Evolutionary conservation across 2,888 invertebrate genomes (phyloP).

Genomic region (Papilio protenor): DNA sequence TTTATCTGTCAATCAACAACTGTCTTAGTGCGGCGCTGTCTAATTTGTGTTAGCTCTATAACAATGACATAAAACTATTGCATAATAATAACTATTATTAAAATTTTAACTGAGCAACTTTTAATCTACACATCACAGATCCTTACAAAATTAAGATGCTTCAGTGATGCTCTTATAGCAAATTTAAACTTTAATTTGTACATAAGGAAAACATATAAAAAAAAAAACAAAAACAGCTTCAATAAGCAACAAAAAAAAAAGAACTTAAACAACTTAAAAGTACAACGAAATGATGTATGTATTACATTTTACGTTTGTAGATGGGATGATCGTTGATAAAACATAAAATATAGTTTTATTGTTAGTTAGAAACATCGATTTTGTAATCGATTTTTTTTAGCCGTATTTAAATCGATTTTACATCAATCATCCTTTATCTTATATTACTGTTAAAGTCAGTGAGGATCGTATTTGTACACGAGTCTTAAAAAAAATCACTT

Average conservation of each 20-base stretch:
- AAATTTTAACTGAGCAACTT: slow-evolving; percentile 78
- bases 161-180: slow-evolving; percentile 16
- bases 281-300: slow-evolving; percentile 68
- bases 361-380: background rate
- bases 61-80: slow-evolving; percentile 53
- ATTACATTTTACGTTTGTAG: slow-evolving; percentile 40
- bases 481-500: slow-evolving; percentile 45
- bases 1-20: background rate
- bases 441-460: background rate
- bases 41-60: slow-evolving; percentile 21
- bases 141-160: slow-evolving; percentile 42
- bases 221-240: slow-evolving; percentile 52
- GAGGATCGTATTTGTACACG: slow-evolving; percentile 58
- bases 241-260: slow-evolving; percentile 50
- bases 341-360: background rate
- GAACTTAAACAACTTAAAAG: slow-evolving; percentile 58
- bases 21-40: background rate
- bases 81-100: slow-evolving; percentile 58
- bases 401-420: background rate
- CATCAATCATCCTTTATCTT: background rate
- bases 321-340: slow-evolving; percentile 52
- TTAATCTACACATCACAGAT: slow-evolving; percentile 70
- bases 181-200: slow-evolving; percentile 42
- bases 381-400: background rate
- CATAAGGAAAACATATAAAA: slow-evolving; percentile 51